Percentiles rank a stretch among this genome's conserved stretches.
These are phyloP conservation scores for Typhlichthys subterraneus DNA, from an alignment of 2,797 vertebrate species.

Conservation along the genomic window DNA sequence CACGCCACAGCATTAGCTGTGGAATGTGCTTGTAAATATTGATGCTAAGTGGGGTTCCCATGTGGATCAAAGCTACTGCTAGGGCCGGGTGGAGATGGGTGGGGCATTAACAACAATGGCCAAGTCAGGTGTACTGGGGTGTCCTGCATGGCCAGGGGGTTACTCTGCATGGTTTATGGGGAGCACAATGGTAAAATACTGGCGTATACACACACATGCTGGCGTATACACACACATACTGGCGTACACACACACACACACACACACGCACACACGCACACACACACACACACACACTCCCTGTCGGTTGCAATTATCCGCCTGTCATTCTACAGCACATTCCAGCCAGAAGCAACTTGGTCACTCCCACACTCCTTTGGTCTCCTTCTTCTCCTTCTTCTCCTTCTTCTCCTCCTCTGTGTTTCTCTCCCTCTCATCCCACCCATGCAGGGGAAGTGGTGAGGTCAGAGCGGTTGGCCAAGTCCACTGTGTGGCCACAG, in stretches of 20 bases:
- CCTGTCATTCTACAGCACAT: slow-evolving; percentile 54
- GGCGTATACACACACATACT: too few relatives aligned
- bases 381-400: not conserved
- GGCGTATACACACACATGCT: too few relatives aligned
- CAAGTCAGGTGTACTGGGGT: slow-evolving; percentile 26
- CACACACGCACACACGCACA: too few relatives aligned
- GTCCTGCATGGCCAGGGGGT: slow-evolving; percentile 40
- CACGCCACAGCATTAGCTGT: slow-evolving; percentile 54
- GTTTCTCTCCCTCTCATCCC: slow-evolving; percentile 69
- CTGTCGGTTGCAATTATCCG: slow-evolving; percentile 50
- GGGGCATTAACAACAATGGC: slow-evolving; percentile 10
- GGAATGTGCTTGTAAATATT: slow-evolving; percentile 47
- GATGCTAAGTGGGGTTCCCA: slow-evolving; percentile 59
- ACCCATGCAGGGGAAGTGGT: slow-evolving; percentile 82
- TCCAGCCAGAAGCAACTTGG: slow-evolving; percentile 26
- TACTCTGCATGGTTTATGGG: slow-evolving; percentile 44
- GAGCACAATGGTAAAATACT: slow-evolving; percentile 53
- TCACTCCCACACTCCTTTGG: too few relatives aligned
- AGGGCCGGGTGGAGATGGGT: slow-evolving; percentile 45
- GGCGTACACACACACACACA: slow-evolving; percentile 64
- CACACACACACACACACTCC: slow-evolving; percentile 12
- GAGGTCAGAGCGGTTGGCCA: slow-evolving; percentile 77
- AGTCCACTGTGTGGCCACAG: slow-evolving; percentile 79
- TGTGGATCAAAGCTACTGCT: slow-evolving; percentile 58
- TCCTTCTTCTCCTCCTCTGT: slow-evolving; percentile 26